Percentiles rank a stretch among this genome's conserved stretches.
Evolutionary conservation across 2,113 vertebrate species (phyloP).

Genomic region (Ifrita kowaldi): DNA sequence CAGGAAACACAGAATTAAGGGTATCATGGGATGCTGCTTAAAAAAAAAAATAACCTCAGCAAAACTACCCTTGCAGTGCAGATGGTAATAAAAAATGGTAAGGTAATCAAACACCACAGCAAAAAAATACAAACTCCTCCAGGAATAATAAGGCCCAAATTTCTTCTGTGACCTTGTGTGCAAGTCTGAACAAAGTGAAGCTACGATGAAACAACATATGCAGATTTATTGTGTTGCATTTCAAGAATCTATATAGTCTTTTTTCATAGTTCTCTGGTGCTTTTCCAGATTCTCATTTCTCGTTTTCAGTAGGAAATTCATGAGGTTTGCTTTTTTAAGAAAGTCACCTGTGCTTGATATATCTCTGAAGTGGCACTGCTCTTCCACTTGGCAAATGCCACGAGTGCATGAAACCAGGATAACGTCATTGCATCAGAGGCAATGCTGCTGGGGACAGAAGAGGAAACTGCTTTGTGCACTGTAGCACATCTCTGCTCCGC

Average conservation of each 20-base stretch:
- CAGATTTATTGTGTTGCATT: neutral
- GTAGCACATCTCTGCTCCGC: neutral
- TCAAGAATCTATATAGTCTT: neutral
- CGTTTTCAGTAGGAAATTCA: neutral
- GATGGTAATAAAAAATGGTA: conserved; percentile 33
- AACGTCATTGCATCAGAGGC: neutral
- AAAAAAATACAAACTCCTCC: neutral
- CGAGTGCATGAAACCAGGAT: neutral
- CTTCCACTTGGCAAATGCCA: neutral
- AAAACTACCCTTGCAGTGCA: conserved; percentile 5
- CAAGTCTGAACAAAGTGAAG: neutral
- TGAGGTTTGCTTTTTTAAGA: neutral
- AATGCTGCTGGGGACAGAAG: neutral
- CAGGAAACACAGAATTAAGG: conserved; percentile 49
- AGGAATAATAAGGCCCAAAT: neutral
- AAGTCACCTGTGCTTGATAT: neutral
- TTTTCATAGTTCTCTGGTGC: neutral
- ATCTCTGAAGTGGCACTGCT: neutral
- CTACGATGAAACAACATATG: neutral
- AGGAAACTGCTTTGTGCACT: neutral
- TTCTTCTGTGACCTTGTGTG: conserved; percentile 19
- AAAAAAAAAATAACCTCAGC: conserved; percentile 30
- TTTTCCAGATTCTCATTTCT: neutral
- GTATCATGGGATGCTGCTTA: conserved; percentile 43
- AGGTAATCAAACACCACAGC: conserved; percentile 16